Evolutionary conservation across 2,113 vertebrate genomes (phyloP), one percentile per base, ranked within the genome.

Genomic region (Cricetomys ansorgei): DNA sequence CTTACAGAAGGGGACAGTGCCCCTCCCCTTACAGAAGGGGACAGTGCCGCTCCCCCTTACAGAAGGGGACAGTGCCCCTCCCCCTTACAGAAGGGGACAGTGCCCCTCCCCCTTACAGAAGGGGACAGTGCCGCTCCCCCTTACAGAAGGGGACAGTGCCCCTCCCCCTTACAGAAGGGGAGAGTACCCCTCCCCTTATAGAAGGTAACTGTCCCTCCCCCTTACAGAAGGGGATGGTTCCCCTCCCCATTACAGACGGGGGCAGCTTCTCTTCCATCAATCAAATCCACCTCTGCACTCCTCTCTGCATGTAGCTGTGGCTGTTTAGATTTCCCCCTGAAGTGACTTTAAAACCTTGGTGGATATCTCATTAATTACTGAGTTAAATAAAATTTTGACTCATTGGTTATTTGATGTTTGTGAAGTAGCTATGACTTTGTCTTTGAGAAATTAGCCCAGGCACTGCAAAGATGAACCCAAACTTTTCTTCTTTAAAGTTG

Each of bases 381-480:
- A 83, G 62, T 89, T 76, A 65, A 94, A 79, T 65, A 59, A 92
- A 83, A 89, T 55, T 57, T 37, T 89, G 89, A 70, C n/a, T 48
- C 40, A 12, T n/a, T 31, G 19, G 15, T 84, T 72, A 67, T 21
- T n/a, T 57, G 27, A 25, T 43, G 19, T 62, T 64, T 79, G 50
- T 43, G 21, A 25, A 75, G 62, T 23, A 34, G 48, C 43, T 70
- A 65, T 31, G 53, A 87, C 70, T 92, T 87, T 89, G 64, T 57
- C 62, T 69, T 75, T 64, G 65, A 37, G 40, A 69, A 48, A 89
- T n/a, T 53, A 69, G 50, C 37, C 62, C 53, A 57, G 19, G 75
- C 8, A 72, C 29, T 48, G 55, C n/a, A 19, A 23, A 88, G 21
- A 50, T 73, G 25, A 80, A 90, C 11, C 40, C 73, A 57, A 53